A percentile compares a stretch with the other conserved stretches of the same genome.
Evolutionary conservation across 2,113 vertebrate species (phyloP).

Genomic region (Cricetomys ansorgei): DNA sequence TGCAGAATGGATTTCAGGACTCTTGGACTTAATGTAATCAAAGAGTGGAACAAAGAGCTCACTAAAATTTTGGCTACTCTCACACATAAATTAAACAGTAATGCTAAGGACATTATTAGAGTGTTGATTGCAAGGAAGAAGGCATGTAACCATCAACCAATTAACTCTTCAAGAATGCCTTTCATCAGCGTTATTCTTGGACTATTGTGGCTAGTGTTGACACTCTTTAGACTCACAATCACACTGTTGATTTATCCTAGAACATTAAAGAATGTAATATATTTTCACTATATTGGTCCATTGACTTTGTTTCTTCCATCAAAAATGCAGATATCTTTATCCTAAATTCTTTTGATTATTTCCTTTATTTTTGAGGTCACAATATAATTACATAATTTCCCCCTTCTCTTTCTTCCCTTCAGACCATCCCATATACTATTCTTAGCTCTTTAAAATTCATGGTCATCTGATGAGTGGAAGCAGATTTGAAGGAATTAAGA

Average conservation of each 20-base stretch:
- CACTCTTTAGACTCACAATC: not conserved
- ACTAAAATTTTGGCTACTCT: not conserved
- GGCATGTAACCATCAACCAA: not conserved
- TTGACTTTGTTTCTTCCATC: not conserved
- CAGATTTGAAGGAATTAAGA: not conserved
- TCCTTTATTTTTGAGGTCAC: not conserved
- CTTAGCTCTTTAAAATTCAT: not conserved
- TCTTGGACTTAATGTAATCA: not conserved
- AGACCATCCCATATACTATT: not conserved
- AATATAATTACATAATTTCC: not conserved
- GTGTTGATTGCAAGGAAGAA: not conserved
- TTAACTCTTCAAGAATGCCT: not conserved
- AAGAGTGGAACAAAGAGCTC: not conserved
- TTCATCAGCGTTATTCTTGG: not conserved
- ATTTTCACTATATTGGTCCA: not conserved
- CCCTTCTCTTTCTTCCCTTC: not conserved
- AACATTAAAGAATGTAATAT: not conserved
- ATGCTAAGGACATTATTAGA: not conserved
- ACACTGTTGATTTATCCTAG: not conserved
- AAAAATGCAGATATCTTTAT: not conserved
- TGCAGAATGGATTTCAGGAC: not conserved
- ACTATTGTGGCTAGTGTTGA: not conserved
- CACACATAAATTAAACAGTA: not conserved
- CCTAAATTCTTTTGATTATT: not conserved
- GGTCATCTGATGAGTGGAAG: not conserved